Evolutionary conservation across 2,797 vertebrate genomes (phyloP).

Genomic region (Premnoplex brunnescens): DNA sequence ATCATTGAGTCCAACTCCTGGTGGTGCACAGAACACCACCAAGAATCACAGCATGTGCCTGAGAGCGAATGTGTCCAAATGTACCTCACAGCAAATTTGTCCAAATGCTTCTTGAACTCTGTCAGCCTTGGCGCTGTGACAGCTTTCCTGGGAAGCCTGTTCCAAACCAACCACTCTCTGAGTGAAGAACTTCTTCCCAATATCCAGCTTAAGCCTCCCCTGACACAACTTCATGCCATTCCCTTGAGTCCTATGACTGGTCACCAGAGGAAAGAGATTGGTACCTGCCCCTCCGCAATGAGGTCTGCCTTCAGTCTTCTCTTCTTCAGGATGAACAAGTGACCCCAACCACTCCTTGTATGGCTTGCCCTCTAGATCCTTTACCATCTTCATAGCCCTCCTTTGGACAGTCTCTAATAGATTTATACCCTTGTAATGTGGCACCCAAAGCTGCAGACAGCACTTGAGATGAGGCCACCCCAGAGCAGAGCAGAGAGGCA

Average conservation of each 20-base stretch:
- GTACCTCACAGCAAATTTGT: too few species aligned
- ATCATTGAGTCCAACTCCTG: not conserved
- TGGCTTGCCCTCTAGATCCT: not conserved
- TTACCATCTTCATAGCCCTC: not conserved
- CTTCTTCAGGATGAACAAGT: not conserved
- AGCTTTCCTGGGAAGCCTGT: rapidly evolving
- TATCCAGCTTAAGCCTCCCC: not conserved
- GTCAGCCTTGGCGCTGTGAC: not conserved
- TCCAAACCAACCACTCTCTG: rapidly evolving
- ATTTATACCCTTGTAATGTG: not conserved
- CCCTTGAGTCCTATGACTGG: not conserved
- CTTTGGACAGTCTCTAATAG: rapidly evolving
- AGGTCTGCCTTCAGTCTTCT: not conserved
- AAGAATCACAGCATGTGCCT: not conserved
- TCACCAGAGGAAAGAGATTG: not conserved
- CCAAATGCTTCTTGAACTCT: not conserved
- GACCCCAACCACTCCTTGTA: not conserved
- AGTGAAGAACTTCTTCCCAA: not conserved
- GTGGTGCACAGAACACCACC: not conserved
- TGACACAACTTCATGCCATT: not conserved
- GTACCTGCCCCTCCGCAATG: not conserved
- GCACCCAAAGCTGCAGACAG: not conserved
- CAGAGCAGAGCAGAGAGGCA: not conserved
- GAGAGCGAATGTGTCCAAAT: not conserved
- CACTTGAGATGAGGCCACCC: not conserved